These are phyloP conservation scores for Atherix ibis DNA, from an alignment of 2,888 invertebrate genomes.

Conservation along the genomic window DNA sequence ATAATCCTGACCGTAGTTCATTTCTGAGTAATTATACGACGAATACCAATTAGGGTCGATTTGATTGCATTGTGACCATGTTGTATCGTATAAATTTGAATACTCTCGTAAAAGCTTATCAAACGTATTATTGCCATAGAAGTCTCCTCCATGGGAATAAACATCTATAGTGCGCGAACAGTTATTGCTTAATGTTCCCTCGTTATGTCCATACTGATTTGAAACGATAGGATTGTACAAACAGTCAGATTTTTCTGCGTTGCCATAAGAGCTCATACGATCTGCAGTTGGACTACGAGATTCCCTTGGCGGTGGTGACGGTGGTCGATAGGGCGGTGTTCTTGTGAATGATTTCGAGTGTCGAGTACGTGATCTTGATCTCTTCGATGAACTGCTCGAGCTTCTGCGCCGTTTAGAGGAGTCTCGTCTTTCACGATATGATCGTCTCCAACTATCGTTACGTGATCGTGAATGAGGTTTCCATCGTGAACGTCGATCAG, in stretches of 20 bases:
- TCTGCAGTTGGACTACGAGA: conserved; percentile 4
- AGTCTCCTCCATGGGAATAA: too few relatives aligned
- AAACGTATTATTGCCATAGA: too few relatives aligned
- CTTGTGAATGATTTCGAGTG: neutral
- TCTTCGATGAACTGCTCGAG: neutral
- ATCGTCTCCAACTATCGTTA: neutral
- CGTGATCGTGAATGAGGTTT: neutral
- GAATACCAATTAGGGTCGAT: too few relatives aligned
- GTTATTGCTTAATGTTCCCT: too few relatives aligned
- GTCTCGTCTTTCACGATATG: neutral
- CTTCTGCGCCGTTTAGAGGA: neutral
- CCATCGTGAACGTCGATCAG: conserved; percentile 15
- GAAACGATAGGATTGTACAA: neutral
- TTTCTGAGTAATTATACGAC: too few relatives aligned
- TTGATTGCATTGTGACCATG: too few relatives aligned
- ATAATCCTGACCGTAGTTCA: too few relatives aligned
- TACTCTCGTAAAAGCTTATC: too few relatives aligned
- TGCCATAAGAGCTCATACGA: neutral
- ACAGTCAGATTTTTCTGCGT: neutral
- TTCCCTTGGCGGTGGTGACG: conserved; percentile 24
- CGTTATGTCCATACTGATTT: too few relatives aligned
- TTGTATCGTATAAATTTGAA: too few relatives aligned
- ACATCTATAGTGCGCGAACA: too few relatives aligned
- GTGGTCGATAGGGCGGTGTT: conserved; percentile 12
- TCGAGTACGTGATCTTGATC: too few relatives aligned